A percentile compares a stretch with the other conserved stretches of the same genome.
Evolutionary conservation across 2,113 vertebrate species (phyloP).

Genomic region (Pelmatolapia mariae): DNA sequence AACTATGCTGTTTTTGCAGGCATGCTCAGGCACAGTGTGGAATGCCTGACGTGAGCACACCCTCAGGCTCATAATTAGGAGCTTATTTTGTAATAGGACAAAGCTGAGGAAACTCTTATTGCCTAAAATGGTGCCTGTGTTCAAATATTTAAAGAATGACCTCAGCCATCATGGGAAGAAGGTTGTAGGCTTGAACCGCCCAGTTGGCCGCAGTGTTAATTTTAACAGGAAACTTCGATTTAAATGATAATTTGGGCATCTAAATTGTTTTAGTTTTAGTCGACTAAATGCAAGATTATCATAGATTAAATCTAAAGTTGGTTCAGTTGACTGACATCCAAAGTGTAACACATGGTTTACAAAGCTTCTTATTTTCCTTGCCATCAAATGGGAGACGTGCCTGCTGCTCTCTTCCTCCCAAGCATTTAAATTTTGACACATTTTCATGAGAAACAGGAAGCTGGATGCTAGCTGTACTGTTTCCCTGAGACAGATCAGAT

Average conservation of each 20-base stretch:
- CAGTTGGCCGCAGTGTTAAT: fast-evolving
- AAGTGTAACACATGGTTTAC: not conserved
- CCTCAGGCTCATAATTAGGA: not conserved
- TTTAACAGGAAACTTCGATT: fast-evolving
- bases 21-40: not conserved
- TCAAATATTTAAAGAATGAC: not conserved
- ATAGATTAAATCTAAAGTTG: not conserved
- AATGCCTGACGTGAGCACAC: not conserved
- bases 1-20: not conserved
- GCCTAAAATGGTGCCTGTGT: not conserved
- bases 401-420: not conserved
- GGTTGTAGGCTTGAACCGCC: fast-evolving
- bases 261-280: not conserved
- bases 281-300: not conserved
- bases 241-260: not conserved
- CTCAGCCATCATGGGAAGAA: not conserved
- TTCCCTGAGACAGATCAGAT: not conserved
- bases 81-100: not conserved
- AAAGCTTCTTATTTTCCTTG: not conserved
- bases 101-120: not conserved
- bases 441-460: not conserved
- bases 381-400: fast-evolving
- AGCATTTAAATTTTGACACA: fast-evolving
- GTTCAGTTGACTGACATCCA: not conserved
- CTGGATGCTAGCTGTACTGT: not conserved